Evolutionary conservation across 2,113 vertebrate genomes (phyloP).

Genomic region (Oreotrochilus melanogaster): DNA sequence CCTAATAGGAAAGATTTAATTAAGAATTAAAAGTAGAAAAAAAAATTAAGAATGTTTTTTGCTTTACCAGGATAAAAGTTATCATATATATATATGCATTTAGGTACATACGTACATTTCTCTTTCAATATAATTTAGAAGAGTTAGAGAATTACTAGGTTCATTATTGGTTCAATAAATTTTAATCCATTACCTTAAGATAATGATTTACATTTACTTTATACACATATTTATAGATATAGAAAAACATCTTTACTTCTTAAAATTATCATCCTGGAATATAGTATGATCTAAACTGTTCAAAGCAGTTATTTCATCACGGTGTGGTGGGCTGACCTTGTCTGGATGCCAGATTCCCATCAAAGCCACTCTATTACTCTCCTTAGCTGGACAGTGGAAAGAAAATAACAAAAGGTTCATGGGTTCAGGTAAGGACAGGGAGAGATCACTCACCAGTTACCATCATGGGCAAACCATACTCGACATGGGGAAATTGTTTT

Average conservation of each 20-base stretch:
- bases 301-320: neutral
- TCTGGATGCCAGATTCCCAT: no score
- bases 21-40: neutral
- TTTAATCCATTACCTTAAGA: neutral
- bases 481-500: no score
- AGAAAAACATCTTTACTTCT: neutral
- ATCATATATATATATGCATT: neutral
- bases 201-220: neutral
- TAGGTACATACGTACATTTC: neutral
- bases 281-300: neutral
- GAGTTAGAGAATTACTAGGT: neutral
- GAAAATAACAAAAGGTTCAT: no score
- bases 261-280: neutral
- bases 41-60: neutral
- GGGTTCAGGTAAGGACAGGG: no score
- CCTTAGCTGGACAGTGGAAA: no score
- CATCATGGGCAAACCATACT: no score
- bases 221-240: neutral
- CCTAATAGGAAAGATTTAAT: neutral
- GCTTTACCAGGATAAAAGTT: neutral
- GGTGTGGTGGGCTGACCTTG: no score
- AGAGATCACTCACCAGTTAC: no score
- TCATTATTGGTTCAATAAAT: neutral
- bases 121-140: neutral
- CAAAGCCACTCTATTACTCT: no score